A percentile compares a stretch with the other conserved stretches of the same genome.
Conservation (phyloP, 2,888 invertebrate genomes). For the Ormyrus rosae region DNA sequence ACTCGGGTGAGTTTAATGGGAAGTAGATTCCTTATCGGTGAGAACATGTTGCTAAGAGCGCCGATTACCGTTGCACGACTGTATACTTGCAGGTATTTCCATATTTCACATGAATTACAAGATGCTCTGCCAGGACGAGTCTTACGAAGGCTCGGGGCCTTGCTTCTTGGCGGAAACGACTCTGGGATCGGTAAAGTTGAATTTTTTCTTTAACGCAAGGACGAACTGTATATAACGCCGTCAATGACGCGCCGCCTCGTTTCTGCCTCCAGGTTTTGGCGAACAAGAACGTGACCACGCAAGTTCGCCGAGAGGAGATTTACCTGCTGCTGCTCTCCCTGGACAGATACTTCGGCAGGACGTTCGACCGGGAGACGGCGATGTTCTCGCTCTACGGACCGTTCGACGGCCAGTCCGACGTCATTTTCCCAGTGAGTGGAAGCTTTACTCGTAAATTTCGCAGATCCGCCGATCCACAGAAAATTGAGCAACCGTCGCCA, state of each 20-base stretch:
- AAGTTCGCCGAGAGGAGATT: conserved; percentile 82
- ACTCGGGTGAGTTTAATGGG: conserved; percentile 75
- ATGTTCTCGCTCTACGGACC: conserved; percentile 84
- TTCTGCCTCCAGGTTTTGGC: conserved; percentile 78
- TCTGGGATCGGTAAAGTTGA: conserved; percentile 65
- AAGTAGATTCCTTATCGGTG: background rate
- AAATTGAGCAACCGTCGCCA: too few species aligned
- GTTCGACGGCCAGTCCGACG: conserved; percentile 80
- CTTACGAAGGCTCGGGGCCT: conserved; percentile 51
- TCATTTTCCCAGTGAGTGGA: conserved; percentile 80
- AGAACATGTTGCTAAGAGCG: background rate
- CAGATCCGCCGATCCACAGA: too few species aligned
- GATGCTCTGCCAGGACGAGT: conserved; percentile 68
- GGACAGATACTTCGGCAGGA: conserved; percentile 84
- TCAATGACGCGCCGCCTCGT: background rate
- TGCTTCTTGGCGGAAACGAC: conserved; percentile 71
- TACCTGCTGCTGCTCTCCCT: conserved; percentile 83
- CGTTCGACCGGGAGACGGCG: conserved; percentile 77
- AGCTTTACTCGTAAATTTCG: background rate
- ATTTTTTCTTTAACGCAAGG: background rate
- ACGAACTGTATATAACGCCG: background rate
- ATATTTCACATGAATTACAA: conserved; percentile 59
- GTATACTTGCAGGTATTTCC: conserved; percentile 28
- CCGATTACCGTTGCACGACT: background rate
- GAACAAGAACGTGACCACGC: conserved; percentile 77